Evolutionary conservation across 2,113 vertebrate genomes (phyloP), one percentile per base, ranked within the genome.

Genomic region (Callorhinus ursinus): DNA sequence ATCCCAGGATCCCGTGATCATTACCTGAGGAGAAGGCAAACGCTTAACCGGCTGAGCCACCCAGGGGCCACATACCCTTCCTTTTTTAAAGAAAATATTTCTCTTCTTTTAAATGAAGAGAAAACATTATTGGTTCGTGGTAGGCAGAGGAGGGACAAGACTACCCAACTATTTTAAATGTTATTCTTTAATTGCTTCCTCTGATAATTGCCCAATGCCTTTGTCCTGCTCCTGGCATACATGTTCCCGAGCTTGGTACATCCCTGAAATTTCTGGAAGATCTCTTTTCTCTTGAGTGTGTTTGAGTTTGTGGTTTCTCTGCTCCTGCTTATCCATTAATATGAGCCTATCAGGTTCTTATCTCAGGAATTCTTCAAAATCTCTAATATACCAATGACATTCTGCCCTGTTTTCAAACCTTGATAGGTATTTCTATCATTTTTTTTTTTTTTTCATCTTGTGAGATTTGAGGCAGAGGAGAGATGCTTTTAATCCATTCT

Each of bases 151-250:
- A 91, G 42, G 10, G 31, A 5, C 6, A 36, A 90, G 80, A 18
- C 15, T 33, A 21, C 11, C 11, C n/a, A 87, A 59, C 19, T 81
- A 33, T 71, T 90, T 93, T 53, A 84, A 90, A 59, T 77, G 39
- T 53, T 74, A 7, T 53, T 39, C 31, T 96, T 93, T 61, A 87
- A 71, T 92, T 53, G 61, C 74, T 93, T 96, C 79, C 31, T 77
- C 57, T 95, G 61, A 53, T 63, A 72, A 67, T 82, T 84, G 31
- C 26, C 74, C 57, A n/a, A 4, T 31, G 36, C 8, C 18, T 83
- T 93, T 80, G 69, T 53, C 19, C 24, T 80, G 7, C 26, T 71
- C 21, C 89, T 18, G 22, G 15, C 28, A 3, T 86, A 7, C 36
- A 28, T 83, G 42, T 97, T 93, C 33, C 63, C 63, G 21, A 88